phyloP scores from a whole-genome alignment of 2,113 vertebrate species.

The Oplegnathus fasciatus region DNA sequence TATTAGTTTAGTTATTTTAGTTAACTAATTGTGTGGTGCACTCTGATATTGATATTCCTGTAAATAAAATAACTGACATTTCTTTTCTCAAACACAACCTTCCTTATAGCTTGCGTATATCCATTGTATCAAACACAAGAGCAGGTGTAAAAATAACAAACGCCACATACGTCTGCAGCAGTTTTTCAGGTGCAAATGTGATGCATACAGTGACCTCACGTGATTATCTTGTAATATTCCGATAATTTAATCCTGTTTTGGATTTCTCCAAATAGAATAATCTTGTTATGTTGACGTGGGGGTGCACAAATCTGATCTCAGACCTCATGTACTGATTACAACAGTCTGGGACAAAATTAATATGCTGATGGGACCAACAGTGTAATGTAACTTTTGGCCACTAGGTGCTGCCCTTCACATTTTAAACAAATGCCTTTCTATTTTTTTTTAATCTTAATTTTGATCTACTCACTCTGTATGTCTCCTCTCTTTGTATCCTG shows the following conservation, averaged over 20 bases:
- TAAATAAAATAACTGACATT: background rate
- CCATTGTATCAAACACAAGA: too few relatives aligned
- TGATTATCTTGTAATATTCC: background rate
- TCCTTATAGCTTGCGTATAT: background rate
- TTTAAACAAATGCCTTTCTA: background rate
- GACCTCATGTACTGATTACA: too few relatives aligned
- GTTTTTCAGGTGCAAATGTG: too few relatives aligned
- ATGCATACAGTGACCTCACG: background rate
- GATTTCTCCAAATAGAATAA: background rate
- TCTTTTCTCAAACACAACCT: background rate
- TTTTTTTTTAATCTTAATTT: background rate
- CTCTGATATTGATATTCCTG: background rate
- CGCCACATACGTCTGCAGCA: too few relatives aligned
- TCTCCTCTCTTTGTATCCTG: conserved; percentile 53
- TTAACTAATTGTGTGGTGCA: too few relatives aligned
- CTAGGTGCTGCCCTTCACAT: conserved; percentile 53
- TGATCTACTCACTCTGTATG: conserved; percentile 3
- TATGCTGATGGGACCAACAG: background rate
- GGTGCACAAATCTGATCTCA: too few relatives aligned
- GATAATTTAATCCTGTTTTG: background rate
- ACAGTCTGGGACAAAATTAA: background rate
- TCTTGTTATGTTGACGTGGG: background rate
- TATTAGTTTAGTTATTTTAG: too few relatives aligned
- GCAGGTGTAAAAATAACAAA: too few relatives aligned
- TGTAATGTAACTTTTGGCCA: background rate